Base-by-base conservation (phyloP, 2,888 invertebrate genomes). In the Euspilapteryx auroguttella region DNA sequence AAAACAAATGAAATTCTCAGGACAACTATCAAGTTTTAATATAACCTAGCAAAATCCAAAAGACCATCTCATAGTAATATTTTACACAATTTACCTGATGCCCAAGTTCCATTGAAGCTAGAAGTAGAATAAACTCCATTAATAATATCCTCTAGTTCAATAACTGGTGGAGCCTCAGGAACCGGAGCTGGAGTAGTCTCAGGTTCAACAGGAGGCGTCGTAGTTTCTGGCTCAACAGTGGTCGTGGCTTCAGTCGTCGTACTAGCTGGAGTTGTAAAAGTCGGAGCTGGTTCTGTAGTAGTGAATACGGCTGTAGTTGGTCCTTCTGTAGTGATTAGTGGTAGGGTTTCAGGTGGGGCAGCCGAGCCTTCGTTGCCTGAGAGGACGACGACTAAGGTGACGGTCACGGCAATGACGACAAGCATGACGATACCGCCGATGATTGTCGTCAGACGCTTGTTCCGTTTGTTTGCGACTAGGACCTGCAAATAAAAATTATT, bases 101-200 rank as follows among this genome's bases (percentile, higher is more conserved):
- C 75, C 91, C 92, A 93, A 25, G 86, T 83, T 29, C 86, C 91
- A 56, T 91, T 91, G 55, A 91, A 91, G 23, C 80, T 69, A 33
- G 77, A 76, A 0, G 89, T 77, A 9, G 80, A 62, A 35, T 85
- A 81, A 34, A 78, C 80, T 25, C 88, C 87, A 21, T 71, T 76
- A 11, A 92, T 78, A 40, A 90, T 78, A 41, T 89, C 88, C 33
- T 87, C 85, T 33, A 92, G 69, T 29, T 78, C 77, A 39, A 85
- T 69, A 2, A 61, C 49, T n/a, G 26, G 9, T 6, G 23, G 24
- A 3, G 37, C 47, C 17, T 35, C 66, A 38, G 38, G 56, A 33
- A 27, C 48, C 27, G 43, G 50, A 33, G 23, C 43, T 42, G 20
- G 22, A 8, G 28, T 29, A n/a, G n/a, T n/a, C n/a, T n/a, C n/a